Base-by-base conservation (phyloP, 2,888 invertebrate genomes). In the Limnephilus rhombicus region DNA sequence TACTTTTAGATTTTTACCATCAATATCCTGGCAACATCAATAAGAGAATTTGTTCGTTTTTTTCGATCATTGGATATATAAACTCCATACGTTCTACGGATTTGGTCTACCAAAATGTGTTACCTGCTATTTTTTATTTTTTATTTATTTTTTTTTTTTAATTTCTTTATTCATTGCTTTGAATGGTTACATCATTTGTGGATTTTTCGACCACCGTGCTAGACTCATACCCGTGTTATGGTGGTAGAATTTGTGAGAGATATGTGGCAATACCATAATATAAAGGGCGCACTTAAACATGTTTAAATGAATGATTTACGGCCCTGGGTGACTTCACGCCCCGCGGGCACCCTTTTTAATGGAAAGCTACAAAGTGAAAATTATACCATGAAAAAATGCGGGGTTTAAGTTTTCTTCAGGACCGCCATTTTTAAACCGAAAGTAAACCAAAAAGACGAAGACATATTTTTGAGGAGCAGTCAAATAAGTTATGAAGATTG, bases 201-300 rank as follows among this genome's bases (percentile, higher is more conserved):
- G 31, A 31, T 31, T 31, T 31, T 31, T 31, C 31, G 31, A 31
- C 31, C 31, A 31, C 31, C 31, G 31, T 31, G 2, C 31, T 31
- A 31, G 31, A 2, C 31, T 31, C 31, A 31, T 31, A 2, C 1
- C 31, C 31, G 31, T 31, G 31, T 31, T 31, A 31, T 31, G 31
- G 31, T 31, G 31, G 31, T 31, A 31, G 31, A 31, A 31, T 31
- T 31, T 31, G 31, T 31, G 2, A 1, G 31, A 31, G 24, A 3
- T 68, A 5, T 68, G 1, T 37, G 86, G 45, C 86, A 41, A 45
- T 80, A 18, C 81, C 41, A 45, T 24, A 82, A 41, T 82, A 49
- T 49, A 13, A 89, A 89, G n/a, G 45, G 41, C 82, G 81, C 89
- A 81, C 89, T 89, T 89, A 82, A 82, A 29, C 24, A 89, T 49